Evolutionary conservation across 1,140 invertebrate genomes (phyloP).

Genomic region (Drosophila littoralis): DNA sequence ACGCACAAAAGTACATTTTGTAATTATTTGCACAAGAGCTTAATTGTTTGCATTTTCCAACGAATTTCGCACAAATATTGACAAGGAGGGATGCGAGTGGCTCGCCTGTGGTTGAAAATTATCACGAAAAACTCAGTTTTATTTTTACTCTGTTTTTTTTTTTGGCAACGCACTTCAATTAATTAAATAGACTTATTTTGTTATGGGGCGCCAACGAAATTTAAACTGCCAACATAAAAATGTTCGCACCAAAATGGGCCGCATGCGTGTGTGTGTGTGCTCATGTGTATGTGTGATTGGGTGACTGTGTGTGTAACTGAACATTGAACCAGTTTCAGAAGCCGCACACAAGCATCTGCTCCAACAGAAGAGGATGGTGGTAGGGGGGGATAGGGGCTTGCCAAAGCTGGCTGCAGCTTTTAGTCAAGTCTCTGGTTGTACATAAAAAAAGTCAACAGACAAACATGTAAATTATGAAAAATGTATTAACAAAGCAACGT

Average conservation of each 20-base stretch:
- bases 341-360: constrained; percentile 21
- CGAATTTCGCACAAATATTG: constrained; percentile 76
- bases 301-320: constrained; percentile 17
- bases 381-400: not conserved
- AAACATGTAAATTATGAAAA: constrained; percentile 82
- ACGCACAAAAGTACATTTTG: constrained; percentile 49
- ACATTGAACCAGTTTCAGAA: constrained; percentile 70
- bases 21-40: constrained; percentile 80
- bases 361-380: not conserved
- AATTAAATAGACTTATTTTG: constrained; percentile 78
- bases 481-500: constrained; percentile 75
- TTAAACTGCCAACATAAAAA: constrained; percentile 68
- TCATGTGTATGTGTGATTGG: too few species aligned
- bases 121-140: constrained; percentile 47
- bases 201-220: constrained; percentile 66
- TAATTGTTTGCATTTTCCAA: constrained; percentile 80
- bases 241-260: constrained; percentile 37
- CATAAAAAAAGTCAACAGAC: constrained; percentile 80
- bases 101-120: constrained; percentile 49
- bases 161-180: constrained; percentile 71
- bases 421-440: constrained; percentile 76
- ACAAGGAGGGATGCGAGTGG: constrained; percentile 30
- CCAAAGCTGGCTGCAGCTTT: constrained; percentile 61
- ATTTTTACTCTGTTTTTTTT: constrained; percentile 11
- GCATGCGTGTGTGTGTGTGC: constrained; percentile 11